phyloP scores from a whole-genome alignment of 2,797 vertebrate species.

The Acanthurus tractus region DNA sequence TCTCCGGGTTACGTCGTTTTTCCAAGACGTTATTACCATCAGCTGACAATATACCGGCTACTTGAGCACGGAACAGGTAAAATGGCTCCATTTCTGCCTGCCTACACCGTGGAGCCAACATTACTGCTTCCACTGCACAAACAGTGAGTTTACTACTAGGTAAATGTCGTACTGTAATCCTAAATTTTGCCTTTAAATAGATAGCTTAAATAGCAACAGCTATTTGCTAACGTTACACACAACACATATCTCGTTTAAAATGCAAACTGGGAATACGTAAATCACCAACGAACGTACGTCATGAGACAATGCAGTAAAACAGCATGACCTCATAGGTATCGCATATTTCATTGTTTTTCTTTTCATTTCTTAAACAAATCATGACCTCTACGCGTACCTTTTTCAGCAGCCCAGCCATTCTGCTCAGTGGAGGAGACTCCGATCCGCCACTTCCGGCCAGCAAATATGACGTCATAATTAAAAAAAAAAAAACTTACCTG shows the following conservation, averaged over 20 bases:
- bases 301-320: rapidly evolving
- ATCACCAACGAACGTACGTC: rapidly evolving
- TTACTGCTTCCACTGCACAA: too few relatives aligned
- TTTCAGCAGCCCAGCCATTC: conserved; percentile 82
- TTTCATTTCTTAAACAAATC: background rate
- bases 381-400: conserved; percentile 83
- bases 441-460: conserved; percentile 48
- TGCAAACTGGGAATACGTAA: rapidly evolving
- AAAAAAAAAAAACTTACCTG: too few relatives aligned
- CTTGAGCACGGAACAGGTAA: too few relatives aligned
- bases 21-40: too few relatives aligned
- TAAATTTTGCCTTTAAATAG: background rate
- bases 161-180: too few relatives aligned
- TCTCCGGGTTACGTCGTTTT: too few relatives aligned
- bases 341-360: rapidly evolving
- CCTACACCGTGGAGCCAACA: too few relatives aligned
- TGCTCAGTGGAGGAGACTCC: background rate
- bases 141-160: too few relatives aligned
- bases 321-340: rapidly evolving
- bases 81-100: too few relatives aligned
- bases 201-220: background rate
- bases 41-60: too few relatives aligned
- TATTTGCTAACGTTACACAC: background rate
- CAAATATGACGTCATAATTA: conserved; percentile 47
- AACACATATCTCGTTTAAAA: background rate